Evolutionary conservation across 2,797 vertebrate species (phyloP).

Genomic region (Mormyrops attenuatus): DNA sequence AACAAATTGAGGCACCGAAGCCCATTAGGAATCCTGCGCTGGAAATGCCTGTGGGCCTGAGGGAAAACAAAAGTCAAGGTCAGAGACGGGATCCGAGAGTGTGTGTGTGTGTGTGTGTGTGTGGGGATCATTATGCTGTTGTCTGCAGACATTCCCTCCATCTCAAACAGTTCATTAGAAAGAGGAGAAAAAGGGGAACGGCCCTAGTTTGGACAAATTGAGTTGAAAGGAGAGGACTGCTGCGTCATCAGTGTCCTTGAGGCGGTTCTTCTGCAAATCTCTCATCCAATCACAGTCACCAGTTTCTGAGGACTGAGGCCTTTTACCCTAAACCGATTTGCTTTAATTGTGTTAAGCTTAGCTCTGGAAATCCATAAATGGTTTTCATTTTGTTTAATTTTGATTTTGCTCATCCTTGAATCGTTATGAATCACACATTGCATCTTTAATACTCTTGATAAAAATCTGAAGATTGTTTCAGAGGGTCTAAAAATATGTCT

Average conservation of each 20-base stretch:
- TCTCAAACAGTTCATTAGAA: conserved; percentile 21
- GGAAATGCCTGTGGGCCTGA: neutral
- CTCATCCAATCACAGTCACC: neutral
- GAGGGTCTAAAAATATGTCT: neutral
- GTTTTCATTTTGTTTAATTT: neutral
- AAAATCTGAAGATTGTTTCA: neutral
- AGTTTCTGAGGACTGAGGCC: neutral
- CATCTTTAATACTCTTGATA: neutral
- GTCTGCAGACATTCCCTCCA: conserved; percentile 13
- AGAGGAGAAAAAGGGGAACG: neutral
- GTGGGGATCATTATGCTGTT: neutral
- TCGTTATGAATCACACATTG: neutral
- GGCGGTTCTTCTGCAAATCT: neutral
- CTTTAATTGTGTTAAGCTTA: conserved; percentile 10
- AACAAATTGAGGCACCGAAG: conserved; percentile 17
- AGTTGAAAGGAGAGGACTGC: neutral
- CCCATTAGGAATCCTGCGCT: neutral
- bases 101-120: neutral
- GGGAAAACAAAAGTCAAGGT: conserved; percentile 17
- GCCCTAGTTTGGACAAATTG: conserved; percentile 17
- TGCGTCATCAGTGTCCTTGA: conserved; percentile 19
- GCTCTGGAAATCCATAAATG: neutral
- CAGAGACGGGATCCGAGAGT: conserved; percentile 4
- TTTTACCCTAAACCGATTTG: neutral
- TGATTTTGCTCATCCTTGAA: neutral